These are phyloP conservation scores for Tetragonula clypearis DNA, from an alignment of 1,140 invertebrate genomes.

Conservation along the genomic window DNA sequence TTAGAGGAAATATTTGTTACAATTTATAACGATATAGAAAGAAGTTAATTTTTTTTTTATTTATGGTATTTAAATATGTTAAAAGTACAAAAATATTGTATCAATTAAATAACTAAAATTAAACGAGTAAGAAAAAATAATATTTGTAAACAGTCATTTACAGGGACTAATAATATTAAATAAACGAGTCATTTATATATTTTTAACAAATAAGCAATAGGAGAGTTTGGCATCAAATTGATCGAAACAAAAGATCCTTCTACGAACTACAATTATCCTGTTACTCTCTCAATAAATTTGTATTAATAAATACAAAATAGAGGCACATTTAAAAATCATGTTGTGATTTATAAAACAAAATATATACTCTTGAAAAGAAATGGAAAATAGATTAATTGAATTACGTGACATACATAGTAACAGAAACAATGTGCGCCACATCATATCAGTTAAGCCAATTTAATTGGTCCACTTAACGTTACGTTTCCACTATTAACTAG, in stretches of 20 bases:
- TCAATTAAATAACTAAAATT: background rate
- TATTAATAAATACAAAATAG: background rate
- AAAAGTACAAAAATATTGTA: background rate
- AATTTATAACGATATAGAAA: background rate
- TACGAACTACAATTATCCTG: background rate
- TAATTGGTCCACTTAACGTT: conserved; percentile 35
- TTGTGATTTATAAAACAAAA: background rate
- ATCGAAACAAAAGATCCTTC: background rate
- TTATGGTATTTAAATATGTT: background rate
- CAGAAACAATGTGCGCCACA: background rate
- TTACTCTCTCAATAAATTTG: background rate
- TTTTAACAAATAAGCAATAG: background rate
- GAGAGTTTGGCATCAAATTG: conserved; percentile 19
- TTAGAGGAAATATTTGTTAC: background rate
- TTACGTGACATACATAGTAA: background rate
- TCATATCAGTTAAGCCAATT: conserved; percentile 21
- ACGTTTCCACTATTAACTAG: background rate
- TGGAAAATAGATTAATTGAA: background rate
- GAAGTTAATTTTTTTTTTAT: background rate
- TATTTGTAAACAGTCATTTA: background rate
- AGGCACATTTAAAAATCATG: background rate
- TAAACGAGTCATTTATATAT: background rate
- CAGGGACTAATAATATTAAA: background rate
- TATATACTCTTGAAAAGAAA: background rate
- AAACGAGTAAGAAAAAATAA: background rate